Conservation (phyloP, 1,140 invertebrate species). For the Eciton burchellii region DNA sequence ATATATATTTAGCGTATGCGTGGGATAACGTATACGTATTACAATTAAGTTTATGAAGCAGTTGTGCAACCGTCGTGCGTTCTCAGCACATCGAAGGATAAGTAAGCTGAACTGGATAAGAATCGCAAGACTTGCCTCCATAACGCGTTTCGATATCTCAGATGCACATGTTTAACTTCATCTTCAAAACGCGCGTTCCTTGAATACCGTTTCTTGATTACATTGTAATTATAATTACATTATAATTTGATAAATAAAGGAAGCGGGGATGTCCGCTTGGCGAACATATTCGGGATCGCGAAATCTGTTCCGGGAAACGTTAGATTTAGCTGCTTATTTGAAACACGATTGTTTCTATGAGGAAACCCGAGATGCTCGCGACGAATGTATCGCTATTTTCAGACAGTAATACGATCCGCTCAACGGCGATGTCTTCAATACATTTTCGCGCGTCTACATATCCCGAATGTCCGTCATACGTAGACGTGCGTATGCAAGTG, state of each 20-base stretch:
- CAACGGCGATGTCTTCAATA: not conserved
- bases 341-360: not conserved
- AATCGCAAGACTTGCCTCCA: not conserved
- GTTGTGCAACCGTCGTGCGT: not conserved
- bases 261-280: too few relatives aligned
- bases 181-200: too few relatives aligned
- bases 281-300: not conserved
- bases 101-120: not conserved
- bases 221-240: too few relatives aligned
- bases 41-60: not conserved
- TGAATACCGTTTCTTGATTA: too few relatives aligned
- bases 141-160: not conserved
- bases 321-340: not conserved
- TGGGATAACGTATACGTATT: not conserved
- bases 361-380: not conserved
- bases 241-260: too few relatives aligned
- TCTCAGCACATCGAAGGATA: not conserved
- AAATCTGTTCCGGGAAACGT: not conserved
- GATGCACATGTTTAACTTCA: not conserved
- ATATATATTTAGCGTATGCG: slow-evolving; percentile 36
- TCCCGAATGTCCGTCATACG: slow-evolving; percentile 34
- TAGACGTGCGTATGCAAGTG: slow-evolving; percentile 17
- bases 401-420: not conserved
- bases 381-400: slow-evolving; percentile 2
- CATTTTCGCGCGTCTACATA: slow-evolving; percentile 22